Percentiles rank a stretch among this genome's conserved stretches.
Conservation (phyloP, 2,113 vertebrate species). For the Rhea americana region DNA sequence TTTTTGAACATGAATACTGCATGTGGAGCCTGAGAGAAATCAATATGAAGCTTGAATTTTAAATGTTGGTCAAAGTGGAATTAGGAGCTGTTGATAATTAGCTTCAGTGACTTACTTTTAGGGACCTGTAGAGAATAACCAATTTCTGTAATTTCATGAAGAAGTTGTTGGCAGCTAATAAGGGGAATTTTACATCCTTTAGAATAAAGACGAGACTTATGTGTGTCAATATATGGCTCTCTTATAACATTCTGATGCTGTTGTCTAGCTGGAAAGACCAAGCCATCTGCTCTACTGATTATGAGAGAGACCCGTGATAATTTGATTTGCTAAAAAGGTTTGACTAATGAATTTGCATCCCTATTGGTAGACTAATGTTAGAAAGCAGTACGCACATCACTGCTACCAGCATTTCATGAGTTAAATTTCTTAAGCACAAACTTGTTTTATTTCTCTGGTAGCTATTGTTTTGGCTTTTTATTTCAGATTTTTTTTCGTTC, state of each 20-base stretch:
- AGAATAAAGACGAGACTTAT: not conserved
- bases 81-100: not conserved
- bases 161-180: not conserved
- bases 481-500: not conserved
- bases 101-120: not conserved
- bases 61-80: not conserved
- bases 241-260: not conserved
- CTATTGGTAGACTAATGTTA: not conserved
- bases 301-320: slow-evolving; percentile 3
- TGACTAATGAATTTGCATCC: not conserved
- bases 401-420: not conserved
- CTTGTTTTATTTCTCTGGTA: not conserved
- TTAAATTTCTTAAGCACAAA: not conserved
- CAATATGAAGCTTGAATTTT: not conserved
- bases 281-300: slow-evolving; percentile 1
- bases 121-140: not conserved
- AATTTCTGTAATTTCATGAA: not conserved
- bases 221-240: not conserved
- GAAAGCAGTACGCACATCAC: not conserved
- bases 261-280: not conserved
- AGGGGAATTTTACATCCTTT: not conserved
- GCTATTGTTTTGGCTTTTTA: not conserved
- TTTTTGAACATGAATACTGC: not conserved
- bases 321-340: not conserved
- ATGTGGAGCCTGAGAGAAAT: not conserved